Evolutionary conservation across 1,140 invertebrate species (phyloP), one percentile per base, ranked within the genome.

Genomic region (Drosophila sucinea): DNA sequence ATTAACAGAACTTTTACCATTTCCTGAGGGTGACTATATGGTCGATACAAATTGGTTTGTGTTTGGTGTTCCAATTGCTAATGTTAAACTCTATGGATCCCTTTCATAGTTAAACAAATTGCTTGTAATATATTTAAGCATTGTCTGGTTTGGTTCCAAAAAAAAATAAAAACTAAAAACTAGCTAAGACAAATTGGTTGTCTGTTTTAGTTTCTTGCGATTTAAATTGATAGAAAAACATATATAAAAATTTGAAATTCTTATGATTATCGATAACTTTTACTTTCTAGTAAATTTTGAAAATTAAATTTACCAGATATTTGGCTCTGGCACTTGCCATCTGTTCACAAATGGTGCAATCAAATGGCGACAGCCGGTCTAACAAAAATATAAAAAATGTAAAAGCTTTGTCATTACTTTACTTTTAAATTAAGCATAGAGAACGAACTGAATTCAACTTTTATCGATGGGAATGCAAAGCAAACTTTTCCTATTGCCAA

Each of bases 401-500:
- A 66, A 71, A 65, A 70, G 54, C 47, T n/a, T 65, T 11, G 33
- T 47, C 57, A 54, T 75, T 72, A 73, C 69, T 85, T 73, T 73
- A 67, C 57, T 60, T 67, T 58, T 54, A 67, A 77, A 77, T 70
- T 77, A 73, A 73, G 64, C 60, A 56, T 35, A 62, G 33, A 62
- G 33, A 25, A 17, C 69, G 27, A 60, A 38, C 33, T 25, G 3
- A 41, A 35, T n/a, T 25, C 61, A 77, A 76, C 66, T 76, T 77
- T 70, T 77, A 70, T 70, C 66, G 66, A 77, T 77, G 70, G 66
- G 27, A 51, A 70, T 67, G 73, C 66, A 56, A 55, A 60, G 58
- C 65, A 76, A 76, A 76, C 65, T 76, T 76, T 76, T 66, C 60
- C 73, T 60, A 69, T 76, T 76, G 73, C 51, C 73, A 76, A 76